These are phyloP conservation scores for Enteromius unitaeniatus DNA, from an alignment of 2,797 vertebrate genomes.

Conservation along the genomic window DNA sequence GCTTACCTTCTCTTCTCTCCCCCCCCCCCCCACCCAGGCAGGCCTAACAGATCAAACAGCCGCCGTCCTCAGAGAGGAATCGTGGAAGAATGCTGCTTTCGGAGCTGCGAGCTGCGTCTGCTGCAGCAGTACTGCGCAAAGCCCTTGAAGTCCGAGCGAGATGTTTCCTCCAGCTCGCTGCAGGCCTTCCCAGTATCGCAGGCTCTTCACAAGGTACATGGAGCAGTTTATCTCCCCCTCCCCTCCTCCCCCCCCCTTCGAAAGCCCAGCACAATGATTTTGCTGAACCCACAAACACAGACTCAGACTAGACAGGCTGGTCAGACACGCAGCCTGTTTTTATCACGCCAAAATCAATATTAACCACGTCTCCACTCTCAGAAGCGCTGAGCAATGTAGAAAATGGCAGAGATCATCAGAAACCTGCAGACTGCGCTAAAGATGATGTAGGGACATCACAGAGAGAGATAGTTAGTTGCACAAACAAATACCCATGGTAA, in stretches of 20 bases:
- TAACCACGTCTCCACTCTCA: slow-evolving; percentile 41
- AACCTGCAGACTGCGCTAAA: slow-evolving; percentile 30
- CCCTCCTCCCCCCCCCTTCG: slow-evolving; percentile 27
- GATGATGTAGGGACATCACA: slow-evolving; percentile 17
- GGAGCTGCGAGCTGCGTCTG: slow-evolving; percentile 84
- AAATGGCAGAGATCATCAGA: slow-evolving; percentile 41
- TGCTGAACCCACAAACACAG: slow-evolving; percentile 46
- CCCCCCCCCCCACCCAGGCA: slow-evolving; percentile 73
- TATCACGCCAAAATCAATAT: slow-evolving; percentile 50
- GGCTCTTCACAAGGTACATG: slow-evolving; percentile 77
- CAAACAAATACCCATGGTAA: slow-evolving; percentile 53
- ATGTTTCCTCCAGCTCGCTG: slow-evolving; percentile 79
- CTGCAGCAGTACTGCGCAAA: slow-evolving; percentile 88
- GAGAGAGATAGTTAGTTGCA: slow-evolving; percentile 32
- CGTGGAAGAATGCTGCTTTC: slow-evolving; percentile 89
- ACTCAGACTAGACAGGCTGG: slow-evolving; percentile 21
- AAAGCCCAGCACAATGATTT: slow-evolving; percentile 43
- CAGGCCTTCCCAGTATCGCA: slow-evolving; percentile 75
- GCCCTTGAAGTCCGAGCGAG: slow-evolving; percentile 86
- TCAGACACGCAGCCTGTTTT: slow-evolving; percentile 47
- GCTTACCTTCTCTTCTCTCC: slow-evolving; percentile 33
- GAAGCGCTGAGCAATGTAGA: slow-evolving; percentile 52
- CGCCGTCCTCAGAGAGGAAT: slow-evolving; percentile 83
- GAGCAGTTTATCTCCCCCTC: slow-evolving; percentile 38
- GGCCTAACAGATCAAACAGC: slow-evolving; percentile 76